A percentile compares a stretch with the other conserved stretches of the same genome.
Evolutionary conservation across 1,140 invertebrate species (phyloP).

Genomic region (Mya arenaria): DNA sequence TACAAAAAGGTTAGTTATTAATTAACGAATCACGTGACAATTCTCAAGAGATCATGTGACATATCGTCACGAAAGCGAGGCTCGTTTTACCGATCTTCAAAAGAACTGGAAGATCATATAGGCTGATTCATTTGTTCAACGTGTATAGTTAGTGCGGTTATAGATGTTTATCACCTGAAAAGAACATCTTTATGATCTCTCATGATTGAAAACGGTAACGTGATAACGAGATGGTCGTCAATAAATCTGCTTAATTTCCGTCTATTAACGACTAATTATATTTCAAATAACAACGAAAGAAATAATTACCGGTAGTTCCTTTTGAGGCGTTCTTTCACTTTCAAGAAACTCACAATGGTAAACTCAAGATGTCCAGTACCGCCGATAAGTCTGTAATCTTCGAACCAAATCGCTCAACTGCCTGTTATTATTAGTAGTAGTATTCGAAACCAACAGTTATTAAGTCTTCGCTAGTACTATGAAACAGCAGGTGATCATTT

Average conservation of each 20-base stretch:
- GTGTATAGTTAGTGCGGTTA: background rate
- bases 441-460: too few species aligned
- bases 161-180: background rate
- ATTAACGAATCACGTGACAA: background rate
- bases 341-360: too few species aligned
- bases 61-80: background rate
- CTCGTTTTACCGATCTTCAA: background rate
- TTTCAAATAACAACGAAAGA: constrained; percentile 1
- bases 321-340: too few species aligned
- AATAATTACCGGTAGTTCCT: too few species aligned
- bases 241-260: background rate
- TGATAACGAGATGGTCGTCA: background rate
- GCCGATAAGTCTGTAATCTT: too few species aligned
- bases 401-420: too few species aligned
- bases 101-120: background rate
- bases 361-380: too few species aligned
- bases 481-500: too few species aligned
- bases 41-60: background rate
- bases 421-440: too few species aligned
- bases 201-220: background rate
- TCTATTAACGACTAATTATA: constrained; percentile 2
- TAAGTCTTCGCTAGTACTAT: too few species aligned
- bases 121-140: background rate
- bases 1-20: too few species aligned
- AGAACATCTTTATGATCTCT: background rate